phyloP scores from a whole-genome alignment of 2,113 vertebrate genomes.

The Rhinoptilus africanus region DNA sequence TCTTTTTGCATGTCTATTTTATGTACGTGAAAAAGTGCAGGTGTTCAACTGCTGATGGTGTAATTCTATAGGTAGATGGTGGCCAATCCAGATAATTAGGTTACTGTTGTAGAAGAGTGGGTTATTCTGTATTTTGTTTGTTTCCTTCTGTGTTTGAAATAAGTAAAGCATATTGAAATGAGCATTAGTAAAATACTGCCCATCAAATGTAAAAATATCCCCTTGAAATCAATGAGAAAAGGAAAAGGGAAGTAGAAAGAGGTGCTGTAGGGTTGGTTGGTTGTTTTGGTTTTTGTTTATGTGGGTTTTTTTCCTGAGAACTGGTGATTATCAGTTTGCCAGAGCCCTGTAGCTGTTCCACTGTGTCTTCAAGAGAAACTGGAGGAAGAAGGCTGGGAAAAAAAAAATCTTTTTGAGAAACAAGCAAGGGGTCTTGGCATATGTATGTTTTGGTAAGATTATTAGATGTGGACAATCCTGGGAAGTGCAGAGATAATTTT shows the following conservation, averaged over 20 bases:
- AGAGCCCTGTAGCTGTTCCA: neutral
- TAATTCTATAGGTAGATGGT: neutral
- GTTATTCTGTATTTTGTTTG: neutral
- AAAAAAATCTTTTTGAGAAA: neutral
- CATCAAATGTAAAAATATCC: neutral
- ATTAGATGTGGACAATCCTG: neutral
- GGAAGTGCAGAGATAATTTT: neutral
- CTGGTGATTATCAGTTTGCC: neutral
- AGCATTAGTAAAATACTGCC: neutral
- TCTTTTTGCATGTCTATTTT: neutral
- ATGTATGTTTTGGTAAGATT: neutral
- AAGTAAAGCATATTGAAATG: neutral
- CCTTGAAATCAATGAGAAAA: neutral
- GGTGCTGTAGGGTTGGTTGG: too few relatives aligned
- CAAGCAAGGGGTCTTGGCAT: neutral
- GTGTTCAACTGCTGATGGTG: neutral
- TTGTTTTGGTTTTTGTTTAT: neutral
- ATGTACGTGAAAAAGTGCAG: neutral
- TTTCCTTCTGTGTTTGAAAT: neutral
- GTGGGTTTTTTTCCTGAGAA: neutral
- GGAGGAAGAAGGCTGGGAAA: neutral
- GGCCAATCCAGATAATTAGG: neutral
- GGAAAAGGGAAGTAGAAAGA: neutral
- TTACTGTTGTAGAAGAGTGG: neutral
- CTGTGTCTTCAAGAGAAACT: neutral